These are phyloP conservation scores for Drosophila affinis DNA, from an alignment of 2,888 invertebrate species.

Conservation along the genomic window DNA sequence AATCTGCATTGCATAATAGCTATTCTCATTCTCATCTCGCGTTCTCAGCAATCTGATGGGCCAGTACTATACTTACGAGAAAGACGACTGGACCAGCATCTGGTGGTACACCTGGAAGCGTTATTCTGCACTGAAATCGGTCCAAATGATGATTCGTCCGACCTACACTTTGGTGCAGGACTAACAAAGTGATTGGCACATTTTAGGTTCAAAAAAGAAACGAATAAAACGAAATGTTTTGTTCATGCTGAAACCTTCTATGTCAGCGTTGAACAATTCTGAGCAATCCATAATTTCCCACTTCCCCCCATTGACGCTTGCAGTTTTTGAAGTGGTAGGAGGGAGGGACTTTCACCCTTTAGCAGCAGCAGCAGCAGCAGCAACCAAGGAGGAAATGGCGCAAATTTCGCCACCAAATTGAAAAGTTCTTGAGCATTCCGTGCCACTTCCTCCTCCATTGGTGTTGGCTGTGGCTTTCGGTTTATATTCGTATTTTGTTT, in stretches of 20 bases:
- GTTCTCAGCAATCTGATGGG: constrained; percentile 48
- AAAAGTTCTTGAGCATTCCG: constrained; percentile 60
- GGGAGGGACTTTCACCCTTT: constrained; percentile 10
- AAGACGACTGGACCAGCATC: neutral
- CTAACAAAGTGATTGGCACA: neutral
- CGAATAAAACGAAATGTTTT: neutral
- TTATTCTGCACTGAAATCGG: constrained; percentile 13
- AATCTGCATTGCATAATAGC: neutral
- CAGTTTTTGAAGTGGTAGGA: constrained; percentile 15
- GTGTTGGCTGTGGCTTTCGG: constrained; percentile 29
- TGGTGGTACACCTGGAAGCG: constrained; percentile 39
- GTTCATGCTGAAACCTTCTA: neutral
- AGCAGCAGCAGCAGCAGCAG: neutral
- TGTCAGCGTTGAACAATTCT: constrained; percentile 44
- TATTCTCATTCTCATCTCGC: no score
- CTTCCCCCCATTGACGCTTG: constrained; percentile 49
- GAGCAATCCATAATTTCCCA: constrained; percentile 60
- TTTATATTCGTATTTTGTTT: constrained; percentile 61
- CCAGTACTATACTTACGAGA: accelerated
- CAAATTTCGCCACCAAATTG: constrained; percentile 69
- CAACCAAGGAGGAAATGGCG: constrained; percentile 58
- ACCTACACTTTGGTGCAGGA: constrained; percentile 12
- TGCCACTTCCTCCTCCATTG: constrained; percentile 25
- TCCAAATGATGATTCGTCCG: constrained; percentile 38
- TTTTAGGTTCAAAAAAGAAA: neutral